A percentile compares a stretch with the other conserved stretches of the same genome.
Evolutionary conservation across 2,888 invertebrate genomes (phyloP).

Genomic region (Heliconius erato): DNA sequence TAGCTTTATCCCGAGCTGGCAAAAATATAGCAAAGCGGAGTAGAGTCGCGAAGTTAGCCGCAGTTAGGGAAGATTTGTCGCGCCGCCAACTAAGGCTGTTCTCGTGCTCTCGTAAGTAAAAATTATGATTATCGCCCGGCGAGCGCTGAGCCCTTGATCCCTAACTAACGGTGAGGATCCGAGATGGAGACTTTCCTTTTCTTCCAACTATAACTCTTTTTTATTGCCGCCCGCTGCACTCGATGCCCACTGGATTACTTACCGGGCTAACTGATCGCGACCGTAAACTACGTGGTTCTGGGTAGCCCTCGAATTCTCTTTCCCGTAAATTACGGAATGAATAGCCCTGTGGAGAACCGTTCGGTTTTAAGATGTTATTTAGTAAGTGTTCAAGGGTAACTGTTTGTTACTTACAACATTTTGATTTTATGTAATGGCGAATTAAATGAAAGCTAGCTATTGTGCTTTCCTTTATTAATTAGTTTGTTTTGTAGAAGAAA

Average conservation of each 20-base stretch:
- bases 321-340: slow-evolving; percentile 39
- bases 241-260: slow-evolving; percentile 80
- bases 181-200: slow-evolving; percentile 83
- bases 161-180: slow-evolving; percentile 78
- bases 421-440: background rate
- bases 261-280: slow-evolving; percentile 58
- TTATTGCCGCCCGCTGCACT: slow-evolving; percentile 81
- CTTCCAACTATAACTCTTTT: slow-evolving; percentile 86
- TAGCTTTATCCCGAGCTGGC: slow-evolving; percentile 44
- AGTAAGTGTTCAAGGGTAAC: background rate
- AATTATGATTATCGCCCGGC: slow-evolving; percentile 85
- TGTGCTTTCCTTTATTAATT: background rate
- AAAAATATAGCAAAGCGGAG: slow-evolving; percentile 57
- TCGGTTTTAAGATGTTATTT: slow-evolving; percentile 30
- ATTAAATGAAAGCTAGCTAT: background rate
- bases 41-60: slow-evolving; percentile 80
- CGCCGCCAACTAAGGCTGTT: slow-evolving; percentile 77
- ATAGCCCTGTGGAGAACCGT: slow-evolving; percentile 24
- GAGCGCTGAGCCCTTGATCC: slow-evolving; percentile 83
- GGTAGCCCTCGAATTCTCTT: slow-evolving; percentile 51
- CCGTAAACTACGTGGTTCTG: slow-evolving; percentile 50
- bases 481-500: background rate
- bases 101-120: slow-evolving; percentile 84
- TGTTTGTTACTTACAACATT: background rate
- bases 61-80: slow-evolving; percentile 86